Percentiles rank a stretch among this genome's conserved stretches.
Conservation (phyloP, 2,113 vertebrate genomes). For the Elgaria multicarinata region DNA sequence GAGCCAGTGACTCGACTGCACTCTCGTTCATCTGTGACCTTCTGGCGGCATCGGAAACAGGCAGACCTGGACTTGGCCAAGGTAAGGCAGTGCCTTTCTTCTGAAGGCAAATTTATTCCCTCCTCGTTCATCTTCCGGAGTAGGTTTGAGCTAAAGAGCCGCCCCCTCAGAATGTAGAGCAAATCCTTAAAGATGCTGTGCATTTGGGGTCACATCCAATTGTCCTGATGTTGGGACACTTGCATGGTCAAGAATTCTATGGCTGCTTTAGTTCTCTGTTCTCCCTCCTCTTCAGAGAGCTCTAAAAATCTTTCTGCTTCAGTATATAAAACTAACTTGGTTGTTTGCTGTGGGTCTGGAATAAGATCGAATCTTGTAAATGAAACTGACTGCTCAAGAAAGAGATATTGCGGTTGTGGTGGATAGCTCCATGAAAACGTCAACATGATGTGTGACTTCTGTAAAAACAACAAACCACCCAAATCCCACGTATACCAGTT, state of each 20-base stretch:
- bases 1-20: slow-evolving; percentile 94
- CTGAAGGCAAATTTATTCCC: background rate
- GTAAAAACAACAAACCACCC: no score
- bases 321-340: background rate
- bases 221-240: background rate
- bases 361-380: background rate
- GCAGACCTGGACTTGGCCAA: slow-evolving; percentile 91
- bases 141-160: background rate
- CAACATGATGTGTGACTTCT: no score
- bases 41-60: slow-evolving; percentile 97
- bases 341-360: background rate
- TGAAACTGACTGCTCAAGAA: background rate
- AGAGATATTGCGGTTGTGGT: no score
- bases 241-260: background rate
- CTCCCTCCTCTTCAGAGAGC: background rate
- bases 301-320: background rate
- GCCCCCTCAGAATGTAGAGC: background rate
- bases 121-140: background rate
- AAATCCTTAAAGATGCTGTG: background rate
- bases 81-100: slow-evolving; percentile 66
- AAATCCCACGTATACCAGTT: no score
- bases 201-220: background rate
- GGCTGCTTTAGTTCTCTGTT: background rate
- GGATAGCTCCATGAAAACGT: no score
- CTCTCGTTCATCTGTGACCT: slow-evolving; percentile 90